Evolutionary conservation across 2,888 invertebrate species (phyloP).

Genomic region (Harmothoe impar): DNA sequence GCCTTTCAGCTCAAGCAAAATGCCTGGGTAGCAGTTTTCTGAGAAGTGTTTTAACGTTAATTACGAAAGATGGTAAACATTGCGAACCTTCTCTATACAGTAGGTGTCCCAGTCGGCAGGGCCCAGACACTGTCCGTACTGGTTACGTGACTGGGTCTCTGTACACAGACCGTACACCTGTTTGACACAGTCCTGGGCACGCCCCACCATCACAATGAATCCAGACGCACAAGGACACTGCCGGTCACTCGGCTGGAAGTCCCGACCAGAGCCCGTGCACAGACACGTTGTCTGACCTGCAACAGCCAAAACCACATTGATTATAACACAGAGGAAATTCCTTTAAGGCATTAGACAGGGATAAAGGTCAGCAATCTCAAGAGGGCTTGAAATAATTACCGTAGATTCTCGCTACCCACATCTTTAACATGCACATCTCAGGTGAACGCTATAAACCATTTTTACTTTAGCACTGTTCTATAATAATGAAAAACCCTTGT

Average conservation of each 20-base stretch:
- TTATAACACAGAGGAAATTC: background rate
- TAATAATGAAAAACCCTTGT: background rate
- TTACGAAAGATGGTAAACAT: too few relatives aligned
- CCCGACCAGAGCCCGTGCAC: slow-evolving; percentile 79
- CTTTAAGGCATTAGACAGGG: background rate
- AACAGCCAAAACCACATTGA: background rate
- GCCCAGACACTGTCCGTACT: slow-evolving; percentile 76
- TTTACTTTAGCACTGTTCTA: background rate
- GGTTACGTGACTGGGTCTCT: slow-evolving; percentile 73
- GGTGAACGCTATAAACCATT: background rate
- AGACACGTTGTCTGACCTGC: slow-evolving; percentile 76
- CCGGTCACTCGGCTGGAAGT: slow-evolving; percentile 81
- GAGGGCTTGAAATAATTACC: background rate
- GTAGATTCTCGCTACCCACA: background rate
- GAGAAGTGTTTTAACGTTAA: too few relatives aligned
- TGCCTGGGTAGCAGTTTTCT: too few relatives aligned
- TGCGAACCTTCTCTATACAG: slow-evolving; percentile 74
- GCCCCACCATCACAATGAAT: slow-evolving; percentile 72
- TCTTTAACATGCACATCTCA: background rate
- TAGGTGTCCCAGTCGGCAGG: slow-evolving; percentile 74
- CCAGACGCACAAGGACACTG: slow-evolving; percentile 80
- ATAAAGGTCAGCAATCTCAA: background rate
- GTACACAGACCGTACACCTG: slow-evolving; percentile 77
- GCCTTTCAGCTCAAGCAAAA: background rate
- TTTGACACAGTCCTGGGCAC: slow-evolving; percentile 77